Evolutionary conservation across 2,113 vertebrate species (phyloP), one percentile per base, ranked within the genome.

Genomic region (Garra rufa): DNA sequence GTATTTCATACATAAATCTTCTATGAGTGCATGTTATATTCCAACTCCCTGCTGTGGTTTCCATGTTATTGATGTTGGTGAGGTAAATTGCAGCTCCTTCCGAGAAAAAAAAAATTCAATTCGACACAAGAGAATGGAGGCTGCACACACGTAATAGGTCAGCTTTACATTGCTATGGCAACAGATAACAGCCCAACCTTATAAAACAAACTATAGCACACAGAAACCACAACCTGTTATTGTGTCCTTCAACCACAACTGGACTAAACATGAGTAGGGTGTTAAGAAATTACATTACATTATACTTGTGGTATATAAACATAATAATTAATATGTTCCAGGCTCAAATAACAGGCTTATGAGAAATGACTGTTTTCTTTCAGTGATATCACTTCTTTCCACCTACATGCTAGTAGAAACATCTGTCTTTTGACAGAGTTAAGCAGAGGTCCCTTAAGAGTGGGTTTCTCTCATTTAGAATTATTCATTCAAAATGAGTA

Each of bases 211-310:
- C 85, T 65, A 79, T 63, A 38, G 21, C 79, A 74, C 43, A 26
- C 43, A 67, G 41, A 84, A 83, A 88, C 43, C 50, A 41, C 83
- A 84, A 88, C 19, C 6, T n/a, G 83, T 80, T 87, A 82, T 85
- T 87, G 41, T 76, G 88, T 87, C 14, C n/a, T 59, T 46, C 71
- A 80, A 86, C 82, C 87, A 75, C 67, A 84, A 75, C 65, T 59
- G 71, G 52, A 79, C 14, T 24, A 46, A 65, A 78, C 15, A 21
- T 38, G 67, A 21, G 34, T 10, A 44, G 34, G 34, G 34, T 41
- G 34, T 41, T 21, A 38, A 67, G 24, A 38, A 41, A 28, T 6
- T 13, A 30, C 14, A 81, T 77, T n/a, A n/a, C n/a, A n/a, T n/a
- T n/a, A n/a, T n/a, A n/a, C n/a, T n/a, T n/a, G n/a, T 3, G 21